phyloP scores from a whole-genome alignment of 35 echinoderm and acorn worm species.

The Diadema setosum region DNA sequence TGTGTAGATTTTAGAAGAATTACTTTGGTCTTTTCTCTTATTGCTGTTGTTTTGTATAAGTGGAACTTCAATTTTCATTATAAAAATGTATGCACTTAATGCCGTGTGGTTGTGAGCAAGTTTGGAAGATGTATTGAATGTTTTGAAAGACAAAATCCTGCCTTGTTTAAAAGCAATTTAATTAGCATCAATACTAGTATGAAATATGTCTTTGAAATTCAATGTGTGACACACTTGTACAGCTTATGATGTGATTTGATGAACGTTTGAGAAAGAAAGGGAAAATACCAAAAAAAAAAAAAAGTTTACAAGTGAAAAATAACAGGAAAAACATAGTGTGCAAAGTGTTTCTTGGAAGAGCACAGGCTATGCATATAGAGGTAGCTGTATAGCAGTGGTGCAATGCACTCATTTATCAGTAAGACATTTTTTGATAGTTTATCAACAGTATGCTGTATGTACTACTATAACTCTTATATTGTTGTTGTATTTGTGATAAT shows the following conservation, averaged over 20 bases:
- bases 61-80: no score
- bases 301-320: background rate
- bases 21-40: background rate
- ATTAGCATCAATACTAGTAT: background rate
- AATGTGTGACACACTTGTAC: slow-evolving; percentile 1
- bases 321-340: background rate
- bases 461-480: background rate
- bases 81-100: background rate
- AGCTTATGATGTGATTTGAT: background rate
- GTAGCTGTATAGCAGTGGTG: background rate
- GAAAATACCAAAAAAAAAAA: background rate
- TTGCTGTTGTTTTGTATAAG: background rate
- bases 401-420: background rate
- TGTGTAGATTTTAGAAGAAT: background rate
- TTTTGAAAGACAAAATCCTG: background rate
- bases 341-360: slow-evolving; percentile 6
- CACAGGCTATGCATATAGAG: slow-evolving; percentile 5
- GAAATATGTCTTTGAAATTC: slow-evolving; percentile 27
- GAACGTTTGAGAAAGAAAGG: background rate
- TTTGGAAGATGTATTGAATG: background rate
- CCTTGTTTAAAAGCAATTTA: slow-evolving; percentile 11
- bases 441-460: slow-evolving; percentile 2
- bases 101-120: background rate
- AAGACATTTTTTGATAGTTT: slow-evolving; percentile 13
- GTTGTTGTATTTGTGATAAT: slow-evolving; percentile 8